Conservation (phyloP, 1,140 invertebrate genomes). For the Heterodera schachtii region DNA sequence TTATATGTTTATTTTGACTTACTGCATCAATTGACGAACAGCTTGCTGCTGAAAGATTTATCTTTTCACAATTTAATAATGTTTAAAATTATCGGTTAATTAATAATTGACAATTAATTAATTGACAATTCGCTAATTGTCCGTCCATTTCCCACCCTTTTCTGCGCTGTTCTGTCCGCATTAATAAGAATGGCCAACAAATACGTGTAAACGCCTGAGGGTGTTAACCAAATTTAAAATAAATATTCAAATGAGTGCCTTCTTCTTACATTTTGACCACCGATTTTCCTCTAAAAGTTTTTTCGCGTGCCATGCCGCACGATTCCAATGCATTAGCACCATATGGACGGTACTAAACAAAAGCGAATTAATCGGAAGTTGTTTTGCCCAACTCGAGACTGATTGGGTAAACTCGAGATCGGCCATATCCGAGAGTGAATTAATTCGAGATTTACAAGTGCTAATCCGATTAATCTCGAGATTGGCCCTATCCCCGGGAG, state of each 20-base stretch:
- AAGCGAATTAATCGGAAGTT: conserved; percentile 34
- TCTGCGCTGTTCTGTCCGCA: conserved; percentile 46
- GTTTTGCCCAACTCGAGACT: neutral
- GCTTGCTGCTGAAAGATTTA: conserved; percentile 47
- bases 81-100: no score
- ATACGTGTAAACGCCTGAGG: conserved; percentile 51
- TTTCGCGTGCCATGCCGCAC: conserved; percentile 56
- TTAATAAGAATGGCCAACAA: conserved; percentile 59
- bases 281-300: conserved; percentile 45
- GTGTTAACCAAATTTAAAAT: conserved; percentile 11
- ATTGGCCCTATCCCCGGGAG: no score
- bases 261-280: conserved; percentile 42
- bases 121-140: no score
- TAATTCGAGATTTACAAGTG: no score
- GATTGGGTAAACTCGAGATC: neutral
- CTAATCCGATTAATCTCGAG: no score
- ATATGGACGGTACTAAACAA: conserved; percentile 64
- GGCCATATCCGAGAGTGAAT: no score
- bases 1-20: conserved; percentile 1
- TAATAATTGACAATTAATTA: no score
- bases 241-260: conserved; percentile 9
- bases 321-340: conserved; percentile 75
- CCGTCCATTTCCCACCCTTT: conserved; percentile 22
- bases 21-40: conserved; percentile 48
- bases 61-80: neutral